phyloP scores from a whole-genome alignment of 1,140 invertebrate genomes.

The Drosophila sulfurigaster region DNA sequence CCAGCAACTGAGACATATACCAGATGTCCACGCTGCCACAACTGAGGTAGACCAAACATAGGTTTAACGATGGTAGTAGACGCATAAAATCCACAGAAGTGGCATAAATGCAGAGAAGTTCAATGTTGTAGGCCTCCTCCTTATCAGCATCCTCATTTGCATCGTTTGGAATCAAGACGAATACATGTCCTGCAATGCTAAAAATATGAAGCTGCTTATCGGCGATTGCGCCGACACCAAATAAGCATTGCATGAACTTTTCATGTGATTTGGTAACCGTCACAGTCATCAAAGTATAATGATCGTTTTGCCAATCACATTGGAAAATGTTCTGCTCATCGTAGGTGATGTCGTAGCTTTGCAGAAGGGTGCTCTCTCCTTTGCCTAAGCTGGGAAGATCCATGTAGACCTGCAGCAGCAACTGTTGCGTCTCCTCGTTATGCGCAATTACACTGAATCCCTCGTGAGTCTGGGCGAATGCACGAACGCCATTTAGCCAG shows the following conservation, averaged over 20 bases:
- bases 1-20: slow-evolving; percentile 62
- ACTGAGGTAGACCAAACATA: slow-evolving; percentile 63
- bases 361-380: slow-evolving; percentile 44
- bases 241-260: slow-evolving; percentile 59
- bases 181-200: slow-evolving; percentile 64
- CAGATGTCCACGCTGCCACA: slow-evolving; percentile 77
- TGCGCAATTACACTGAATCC: slow-evolving; percentile 71
- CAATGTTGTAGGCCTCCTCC: slow-evolving; percentile 52
- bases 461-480: slow-evolving; percentile 41
- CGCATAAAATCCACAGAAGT: slow-evolving; percentile 56
- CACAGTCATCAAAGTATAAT: slow-evolving; percentile 55
- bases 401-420: slow-evolving; percentile 61
- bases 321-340: slow-evolving; percentile 74
- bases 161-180: slow-evolving; percentile 37
- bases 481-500: slow-evolving; percentile 68
- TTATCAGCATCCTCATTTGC: neutral
- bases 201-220: slow-evolving; percentile 58
- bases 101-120: slow-evolving; percentile 62
- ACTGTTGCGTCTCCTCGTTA: slow-evolving; percentile 26
- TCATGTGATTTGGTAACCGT: slow-evolving; percentile 48
- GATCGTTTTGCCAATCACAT: slow-evolving; percentile 61
- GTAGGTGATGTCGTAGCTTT: slow-evolving; percentile 71
- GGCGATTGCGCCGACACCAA: slow-evolving; percentile 29
- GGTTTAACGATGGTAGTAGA: slow-evolving; percentile 51
- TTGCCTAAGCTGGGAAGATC: slow-evolving; percentile 67